These are phyloP conservation scores for Cinclus mexicanus DNA, from an alignment of 2,113 vertebrate species.

Conservation along the genomic window DNA sequence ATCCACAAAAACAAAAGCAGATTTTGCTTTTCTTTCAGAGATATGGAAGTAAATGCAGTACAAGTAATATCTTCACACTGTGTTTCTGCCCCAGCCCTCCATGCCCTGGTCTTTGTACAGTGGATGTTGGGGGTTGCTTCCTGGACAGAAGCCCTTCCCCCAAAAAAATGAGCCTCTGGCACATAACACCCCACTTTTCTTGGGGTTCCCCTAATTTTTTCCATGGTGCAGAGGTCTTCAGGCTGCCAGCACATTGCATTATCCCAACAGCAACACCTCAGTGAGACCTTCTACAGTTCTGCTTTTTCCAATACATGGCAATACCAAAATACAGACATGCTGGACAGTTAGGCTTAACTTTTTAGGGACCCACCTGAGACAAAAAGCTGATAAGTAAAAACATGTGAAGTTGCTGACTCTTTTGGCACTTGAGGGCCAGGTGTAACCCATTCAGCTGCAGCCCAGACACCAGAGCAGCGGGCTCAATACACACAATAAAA, in stretches of 20 bases:
- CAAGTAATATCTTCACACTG: background rate
- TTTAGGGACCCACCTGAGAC: background rate
- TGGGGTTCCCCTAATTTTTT: background rate
- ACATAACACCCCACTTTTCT: background rate
- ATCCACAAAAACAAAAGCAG: conserved; percentile 23
- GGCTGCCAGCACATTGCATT: background rate
- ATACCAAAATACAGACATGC: background rate
- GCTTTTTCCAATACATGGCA: background rate
- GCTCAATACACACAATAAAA: background rate
- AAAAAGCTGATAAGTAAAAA: background rate
- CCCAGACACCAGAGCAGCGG: background rate
- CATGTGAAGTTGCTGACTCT: background rate
- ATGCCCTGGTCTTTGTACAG: background rate
- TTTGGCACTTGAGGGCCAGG: background rate
- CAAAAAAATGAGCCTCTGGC: background rate
- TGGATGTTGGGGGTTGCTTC: background rate
- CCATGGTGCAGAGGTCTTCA: background rate
- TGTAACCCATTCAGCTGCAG: background rate
- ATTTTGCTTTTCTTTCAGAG: background rate
- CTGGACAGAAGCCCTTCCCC: background rate
- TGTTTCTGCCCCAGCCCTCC: background rate
- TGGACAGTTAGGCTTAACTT: background rate
- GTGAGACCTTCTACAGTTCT: background rate
- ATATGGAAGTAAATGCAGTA: background rate
- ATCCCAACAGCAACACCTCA: background rate